These are phyloP conservation scores for Anisognathus igniventris DNA, from an alignment of 2,797 vertebrate species.

Conservation along the genomic window DNA sequence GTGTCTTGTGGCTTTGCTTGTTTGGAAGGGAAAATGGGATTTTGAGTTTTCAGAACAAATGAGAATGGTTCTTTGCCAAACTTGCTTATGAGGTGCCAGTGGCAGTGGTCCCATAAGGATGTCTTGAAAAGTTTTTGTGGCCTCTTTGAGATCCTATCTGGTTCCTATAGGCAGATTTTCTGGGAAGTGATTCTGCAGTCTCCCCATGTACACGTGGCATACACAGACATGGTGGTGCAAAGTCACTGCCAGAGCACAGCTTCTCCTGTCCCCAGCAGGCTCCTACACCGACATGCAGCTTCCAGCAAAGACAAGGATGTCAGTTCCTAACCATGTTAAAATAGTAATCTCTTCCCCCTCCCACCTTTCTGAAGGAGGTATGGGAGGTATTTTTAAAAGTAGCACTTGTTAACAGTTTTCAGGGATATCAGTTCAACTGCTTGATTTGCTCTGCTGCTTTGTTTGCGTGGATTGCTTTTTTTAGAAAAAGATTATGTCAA, in stretches of 20 bases:
- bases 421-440: not conserved
- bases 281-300: not conserved
- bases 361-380: not conserved
- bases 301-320: not conserved
- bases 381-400: not conserved
- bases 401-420: not conserved
- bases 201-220: rapidly evolving
- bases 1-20: not conserved
- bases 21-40: not conserved
- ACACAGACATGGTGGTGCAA: not conserved
- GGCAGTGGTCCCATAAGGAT: not conserved
- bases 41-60: not conserved
- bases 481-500: not conserved
- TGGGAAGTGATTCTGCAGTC: not conserved
- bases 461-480: not conserved
- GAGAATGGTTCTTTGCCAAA: not conserved
- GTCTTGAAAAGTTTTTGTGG: not conserved
- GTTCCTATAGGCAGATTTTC: not conserved
- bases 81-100: not conserved
- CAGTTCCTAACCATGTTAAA: not conserved
- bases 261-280: not conserved
- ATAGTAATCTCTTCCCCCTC: not conserved
- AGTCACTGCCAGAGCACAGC: not conserved
- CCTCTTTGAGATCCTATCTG: not conserved
- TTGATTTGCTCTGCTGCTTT: slow-evolving; percentile 20